phyloP scores from a whole-genome alignment of 2,797 vertebrate genomes.

The Rhinophrynus dorsalis region DNA sequence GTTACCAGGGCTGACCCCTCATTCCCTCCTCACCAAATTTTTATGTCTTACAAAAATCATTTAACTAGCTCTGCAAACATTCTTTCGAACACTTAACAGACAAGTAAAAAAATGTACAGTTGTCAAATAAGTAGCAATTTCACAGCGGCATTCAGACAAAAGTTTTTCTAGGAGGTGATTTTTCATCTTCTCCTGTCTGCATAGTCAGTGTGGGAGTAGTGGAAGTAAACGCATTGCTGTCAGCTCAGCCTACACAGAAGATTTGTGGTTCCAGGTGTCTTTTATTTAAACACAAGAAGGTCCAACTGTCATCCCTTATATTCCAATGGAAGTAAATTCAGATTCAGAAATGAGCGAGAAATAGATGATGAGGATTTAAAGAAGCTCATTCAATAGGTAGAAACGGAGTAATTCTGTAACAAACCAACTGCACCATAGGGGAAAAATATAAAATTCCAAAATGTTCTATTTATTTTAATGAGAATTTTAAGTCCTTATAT shows the following conservation, averaged over 20 bases:
- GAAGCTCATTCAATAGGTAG: no score
- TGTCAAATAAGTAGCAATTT: background rate
- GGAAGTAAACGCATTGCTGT: conserved; percentile 17
- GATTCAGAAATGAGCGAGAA: background rate
- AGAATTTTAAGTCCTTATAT: no score
- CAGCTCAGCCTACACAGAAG: conserved; percentile 23
- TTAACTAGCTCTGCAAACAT: background rate
- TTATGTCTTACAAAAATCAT: background rate
- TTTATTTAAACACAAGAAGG: background rate
- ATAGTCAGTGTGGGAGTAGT: conserved; percentile 30
- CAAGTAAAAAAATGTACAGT: background rate
- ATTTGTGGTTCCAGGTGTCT: conserved; percentile 34
- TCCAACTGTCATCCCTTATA: background rate
- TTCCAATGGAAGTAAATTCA: background rate
- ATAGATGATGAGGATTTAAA: no score
- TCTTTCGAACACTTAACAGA: background rate
- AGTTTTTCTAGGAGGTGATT: conserved; percentile 32
- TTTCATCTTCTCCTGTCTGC: conserved; percentile 22
- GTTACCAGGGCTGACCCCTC: no score
- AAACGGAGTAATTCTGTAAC: no score
- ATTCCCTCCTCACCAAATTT: no score
- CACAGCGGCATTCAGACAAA: background rate
- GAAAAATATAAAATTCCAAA: no score
- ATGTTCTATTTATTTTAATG: no score
- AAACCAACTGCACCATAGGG: no score